Base-by-base conservation (phyloP, 2,797 vertebrate genomes). In the Acipenser ruthenus region DNA sequence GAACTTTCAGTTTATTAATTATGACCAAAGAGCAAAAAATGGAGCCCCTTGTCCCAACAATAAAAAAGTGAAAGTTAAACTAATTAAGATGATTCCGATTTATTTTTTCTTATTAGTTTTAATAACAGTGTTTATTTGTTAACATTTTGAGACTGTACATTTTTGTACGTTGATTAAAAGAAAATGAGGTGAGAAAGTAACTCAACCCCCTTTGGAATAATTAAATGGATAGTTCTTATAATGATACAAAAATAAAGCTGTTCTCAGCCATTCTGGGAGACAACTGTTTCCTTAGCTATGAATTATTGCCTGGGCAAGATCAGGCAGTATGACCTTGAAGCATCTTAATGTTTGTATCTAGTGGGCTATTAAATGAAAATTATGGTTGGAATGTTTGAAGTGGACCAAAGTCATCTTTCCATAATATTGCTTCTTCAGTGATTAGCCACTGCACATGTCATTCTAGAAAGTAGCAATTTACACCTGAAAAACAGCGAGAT, bases 281-380 rank as follows among this genome's bases (percentile, higher is more conserved):
- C 18, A 52, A 8, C 58, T 66, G 12, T n/a, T 59, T 53, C 61
- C 62, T 13, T 23, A n/a, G 37, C 53, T 50, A 7, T 64, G 63
- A 70, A 67, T 65, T 55, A 15, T 59, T 49, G 47, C 73, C 65
- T 74, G 76, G 71, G 64, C 58, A 66, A 62, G 63, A 68, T 79
- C 72, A 68, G 63, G 65, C 71, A 65, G n/a, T 13, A 70, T 78
- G 75, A 83, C 80, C 77, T 86, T 83, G 73, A 67, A 13, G 70
- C 71, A 71, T 72, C 72, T 73, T 81, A 67, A 70, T 70, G 60
- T 75, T 65, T 80, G 70, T 81, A 78, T 78, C 73, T 65, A 74
- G 58, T 66, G 75, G 74, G 75, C 74, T 69, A 81, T 80, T 77
- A 86, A 85, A 78, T 76, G 76, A 71, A 77, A 85, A 75, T 83